Base-by-base conservation (phyloP, 2,797 vertebrate genomes). In the Sarcoramphus papa region DNA sequence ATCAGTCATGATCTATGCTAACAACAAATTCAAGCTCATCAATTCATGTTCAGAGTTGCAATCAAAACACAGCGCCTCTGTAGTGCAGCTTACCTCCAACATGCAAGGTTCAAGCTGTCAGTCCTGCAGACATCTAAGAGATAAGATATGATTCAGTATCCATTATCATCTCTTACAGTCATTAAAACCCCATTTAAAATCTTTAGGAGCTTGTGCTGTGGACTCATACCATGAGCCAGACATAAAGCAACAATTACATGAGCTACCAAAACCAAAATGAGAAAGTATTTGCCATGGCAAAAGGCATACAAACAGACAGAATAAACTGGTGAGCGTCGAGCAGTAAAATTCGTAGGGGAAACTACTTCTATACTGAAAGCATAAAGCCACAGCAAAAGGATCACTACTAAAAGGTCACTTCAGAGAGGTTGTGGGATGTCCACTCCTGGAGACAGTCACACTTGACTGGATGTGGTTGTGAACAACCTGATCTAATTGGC, bases 401-500 rank as follows among this genome's bases (percentile, higher is more conserved):
- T 47, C 27, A 28, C 69, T 57, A 25, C 13, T 2, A 41, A 50
- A 43, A 65, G 37, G 28, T 43, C 57, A n/a, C 37, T 31, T 62
- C 37, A 37, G 47, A 73, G 45, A 37, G 56, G 33, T 3, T 50
- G 35, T 23, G 17, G 35, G 45, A 85, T 47, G 24, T 37, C n/a
- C 10, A 19, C 15, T 40, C 72, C 8, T 31, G 40, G 45, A 59
- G 45, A 48, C 15, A 37, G 30, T 23, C 64, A 78, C 25, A 22
- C 35, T 43, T 0, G 0, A 37, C 41, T 20, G 62, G 60, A 50
- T 1, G 6, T 41, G 33, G 33, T 47, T 4, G 8, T 13, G 20
- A 60, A 31, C 23, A 27, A 17, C 20, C 50, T 81, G 11, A 76
- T 31, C 31, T 10, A 48, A 45, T 1, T 17, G 28, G 20, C 54